phyloP scores from a whole-genome alignment of 1,140 invertebrate species.

The Brachionus plicatilis region DNA sequence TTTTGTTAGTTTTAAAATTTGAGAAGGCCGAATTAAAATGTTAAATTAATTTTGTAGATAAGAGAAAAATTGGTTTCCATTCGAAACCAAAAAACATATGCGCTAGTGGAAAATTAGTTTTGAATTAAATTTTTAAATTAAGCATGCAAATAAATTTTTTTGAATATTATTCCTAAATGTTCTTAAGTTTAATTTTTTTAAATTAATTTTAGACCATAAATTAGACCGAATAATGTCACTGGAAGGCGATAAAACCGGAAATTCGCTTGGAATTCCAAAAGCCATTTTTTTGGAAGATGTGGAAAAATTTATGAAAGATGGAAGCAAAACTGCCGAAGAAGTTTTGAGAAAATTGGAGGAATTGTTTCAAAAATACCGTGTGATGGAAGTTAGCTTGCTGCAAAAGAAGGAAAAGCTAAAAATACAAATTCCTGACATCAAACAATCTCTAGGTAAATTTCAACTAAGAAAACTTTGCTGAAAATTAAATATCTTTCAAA shows the following conservation, averaged over 20 bases:
- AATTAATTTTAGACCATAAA: background rate
- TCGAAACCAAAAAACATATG: slow-evolving; percentile 15
- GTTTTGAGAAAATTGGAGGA: slow-evolving; percentile 27
- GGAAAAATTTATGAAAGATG: slow-evolving; percentile 36
- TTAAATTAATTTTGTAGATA: background rate
- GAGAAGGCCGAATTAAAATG: background rate
- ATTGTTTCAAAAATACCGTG: slow-evolving; percentile 33
- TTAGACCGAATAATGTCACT: background rate
- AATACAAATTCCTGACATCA: slow-evolving; percentile 35
- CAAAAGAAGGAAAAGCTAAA: slow-evolving; percentile 20
- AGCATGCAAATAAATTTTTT: background rate
- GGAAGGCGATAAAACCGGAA: slow-evolving; percentile 13
- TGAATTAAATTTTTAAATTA: background rate
- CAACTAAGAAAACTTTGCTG: background rate
- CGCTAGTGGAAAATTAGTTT: background rate
- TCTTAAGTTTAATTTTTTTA: background rate
- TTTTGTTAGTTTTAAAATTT: no score
- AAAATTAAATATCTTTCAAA: background rate
- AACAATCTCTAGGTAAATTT: slow-evolving; percentile 26
- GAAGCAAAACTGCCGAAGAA: background rate
- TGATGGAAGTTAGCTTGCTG: slow-evolving; percentile 34
- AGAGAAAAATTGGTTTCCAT: background rate
- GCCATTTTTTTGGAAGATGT: slow-evolving; percentile 41
- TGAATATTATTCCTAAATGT: background rate
- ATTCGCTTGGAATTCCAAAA: slow-evolving; percentile 40